Conservation (phyloP, 2,113 vertebrate species). For the Hylia prasina region DNA sequence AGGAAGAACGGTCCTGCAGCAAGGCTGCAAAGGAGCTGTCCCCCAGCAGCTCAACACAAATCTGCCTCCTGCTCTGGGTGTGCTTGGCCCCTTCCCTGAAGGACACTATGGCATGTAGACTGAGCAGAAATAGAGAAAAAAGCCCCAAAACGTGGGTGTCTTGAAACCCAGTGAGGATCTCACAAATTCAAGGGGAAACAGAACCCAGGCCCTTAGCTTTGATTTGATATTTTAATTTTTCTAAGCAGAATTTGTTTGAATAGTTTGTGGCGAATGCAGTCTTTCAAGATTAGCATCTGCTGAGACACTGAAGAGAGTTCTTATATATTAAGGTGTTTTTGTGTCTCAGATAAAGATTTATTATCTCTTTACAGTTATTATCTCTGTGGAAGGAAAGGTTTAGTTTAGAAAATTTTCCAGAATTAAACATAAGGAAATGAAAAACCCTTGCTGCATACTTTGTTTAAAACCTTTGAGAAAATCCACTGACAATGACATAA, state of each 20-base stretch:
- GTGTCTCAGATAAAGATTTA: neutral
- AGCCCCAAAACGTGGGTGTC: accelerated
- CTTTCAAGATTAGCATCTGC: neutral
- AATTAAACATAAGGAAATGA: neutral
- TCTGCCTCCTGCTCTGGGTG: neutral
- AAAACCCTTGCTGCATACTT: neutral
- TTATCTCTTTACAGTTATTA: neutral
- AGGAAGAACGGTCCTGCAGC: accelerated
- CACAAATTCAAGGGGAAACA: neutral
- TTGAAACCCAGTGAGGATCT: neutral
- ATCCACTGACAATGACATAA: neutral
- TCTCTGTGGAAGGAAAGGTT: neutral
- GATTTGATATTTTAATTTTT: neutral
- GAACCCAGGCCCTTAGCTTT: neutral
- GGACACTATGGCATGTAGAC: neutral
- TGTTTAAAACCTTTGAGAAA: neutral
- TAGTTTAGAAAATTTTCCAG: neutral
- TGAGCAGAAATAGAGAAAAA: neutral
- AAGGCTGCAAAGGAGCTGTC: neutral
- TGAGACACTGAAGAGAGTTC: neutral
- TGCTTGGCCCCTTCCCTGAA: neutral
- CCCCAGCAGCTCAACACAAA: neutral
- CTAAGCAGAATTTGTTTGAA: neutral
- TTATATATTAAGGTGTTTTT: neutral
- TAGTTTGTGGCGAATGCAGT: neutral